phyloP scores from a whole-genome alignment of 2,888 invertebrate genomes.

The Diarsia rubi region DNA sequence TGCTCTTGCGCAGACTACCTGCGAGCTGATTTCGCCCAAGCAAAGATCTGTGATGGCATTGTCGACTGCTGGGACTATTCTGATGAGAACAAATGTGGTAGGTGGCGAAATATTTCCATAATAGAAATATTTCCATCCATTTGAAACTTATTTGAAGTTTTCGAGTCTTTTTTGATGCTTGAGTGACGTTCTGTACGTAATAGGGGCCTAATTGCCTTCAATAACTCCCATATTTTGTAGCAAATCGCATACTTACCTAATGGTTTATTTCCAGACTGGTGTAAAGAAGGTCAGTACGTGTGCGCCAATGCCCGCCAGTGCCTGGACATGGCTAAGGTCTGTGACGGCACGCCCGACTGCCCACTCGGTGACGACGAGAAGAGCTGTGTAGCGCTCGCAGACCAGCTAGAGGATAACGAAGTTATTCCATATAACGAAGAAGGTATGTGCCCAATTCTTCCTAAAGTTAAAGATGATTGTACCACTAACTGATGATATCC shows the following conservation, averaged over 20 bases:
- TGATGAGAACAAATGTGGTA: constrained; percentile 95
- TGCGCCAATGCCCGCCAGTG: constrained; percentile 94
- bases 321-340: constrained; percentile 92
- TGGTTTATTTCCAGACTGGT: constrained; percentile 92
- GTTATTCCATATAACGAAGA: constrained; percentile 92
- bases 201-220: not conserved
- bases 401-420: constrained; percentile 89
- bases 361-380: constrained; percentile 94
- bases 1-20: constrained; percentile 95
- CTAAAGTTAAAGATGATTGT: not conserved
- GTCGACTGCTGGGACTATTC: constrained; percentile 95
- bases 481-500: not conserved
- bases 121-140: not conserved
- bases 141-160: not conserved
- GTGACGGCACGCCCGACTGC: constrained; percentile 93
- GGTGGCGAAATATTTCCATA: no score
- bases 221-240: not conserved
- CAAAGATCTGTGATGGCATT: constrained; percentile 95
- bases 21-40: constrained; percentile 92
- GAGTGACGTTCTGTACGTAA: not conserved
- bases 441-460: constrained; percentile 80
- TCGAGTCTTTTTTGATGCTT: not conserved
- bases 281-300: constrained; percentile 93
- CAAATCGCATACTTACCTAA: not conserved
- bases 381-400: constrained; percentile 93